phyloP scores from a whole-genome alignment of 1,140 invertebrate species.

The Colletes gigas region DNA sequence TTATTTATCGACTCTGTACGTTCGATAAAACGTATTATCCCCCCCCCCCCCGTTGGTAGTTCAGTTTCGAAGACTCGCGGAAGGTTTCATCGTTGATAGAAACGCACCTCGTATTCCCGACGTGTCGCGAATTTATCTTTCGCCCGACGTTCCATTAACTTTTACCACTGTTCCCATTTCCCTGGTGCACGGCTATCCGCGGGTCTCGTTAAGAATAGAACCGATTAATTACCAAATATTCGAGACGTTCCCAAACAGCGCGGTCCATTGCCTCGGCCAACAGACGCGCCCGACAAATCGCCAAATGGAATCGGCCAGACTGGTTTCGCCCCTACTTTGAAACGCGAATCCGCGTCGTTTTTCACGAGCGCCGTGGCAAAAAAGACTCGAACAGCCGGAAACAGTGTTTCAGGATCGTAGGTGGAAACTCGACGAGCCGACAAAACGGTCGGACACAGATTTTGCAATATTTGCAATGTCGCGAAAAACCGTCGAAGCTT shows the following conservation, averaged over 20 bases:
- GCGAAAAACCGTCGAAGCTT: too few species aligned
- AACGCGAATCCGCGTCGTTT: slow-evolving; percentile 6
- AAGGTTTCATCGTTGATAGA: neutral
- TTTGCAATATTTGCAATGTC: too few species aligned
- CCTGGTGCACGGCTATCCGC: neutral
- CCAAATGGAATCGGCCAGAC: slow-evolving; percentile 8
- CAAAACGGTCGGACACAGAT: too few species aligned
- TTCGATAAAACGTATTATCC: too few species aligned
- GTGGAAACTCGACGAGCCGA: too few species aligned
- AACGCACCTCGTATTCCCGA: neutral
- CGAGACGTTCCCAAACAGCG: slow-evolving; percentile 21
- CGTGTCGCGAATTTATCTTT: slow-evolving; percentile 11
- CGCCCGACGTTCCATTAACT: slow-evolving; percentile 26
- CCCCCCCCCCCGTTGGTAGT: too few species aligned
- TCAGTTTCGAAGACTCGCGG: too few species aligned
- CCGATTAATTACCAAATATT: slow-evolving; percentile 52
- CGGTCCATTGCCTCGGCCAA: neutral
- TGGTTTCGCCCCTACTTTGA: slow-evolving; percentile 1
- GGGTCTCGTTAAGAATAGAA: slow-evolving; percentile 12
- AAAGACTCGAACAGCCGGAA: neutral
- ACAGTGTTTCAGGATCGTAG: neutral
- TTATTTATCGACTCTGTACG: too few species aligned
- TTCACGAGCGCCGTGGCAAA: neutral
- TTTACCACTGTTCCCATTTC: slow-evolving; percentile 24
- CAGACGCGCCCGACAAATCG: slow-evolving; percentile 8